These are phyloP conservation scores for Morpho deidamia DNA, from an alignment of 2,888 invertebrate genomes.

Conservation along the genomic window DNA sequence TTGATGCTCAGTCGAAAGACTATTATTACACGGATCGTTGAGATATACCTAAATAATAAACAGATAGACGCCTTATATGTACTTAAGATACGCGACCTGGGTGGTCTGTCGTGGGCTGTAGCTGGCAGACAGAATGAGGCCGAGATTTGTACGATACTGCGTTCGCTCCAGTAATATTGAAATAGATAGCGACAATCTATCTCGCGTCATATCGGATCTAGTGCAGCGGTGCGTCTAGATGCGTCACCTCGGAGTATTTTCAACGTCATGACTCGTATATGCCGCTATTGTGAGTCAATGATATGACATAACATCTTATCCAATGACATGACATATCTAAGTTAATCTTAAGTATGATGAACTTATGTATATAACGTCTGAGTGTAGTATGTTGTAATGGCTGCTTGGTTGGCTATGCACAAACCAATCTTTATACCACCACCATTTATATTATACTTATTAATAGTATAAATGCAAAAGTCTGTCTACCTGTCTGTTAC, in stretches of 20 bases:
- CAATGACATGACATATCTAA: too few species aligned
- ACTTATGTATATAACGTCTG: too few species aligned
- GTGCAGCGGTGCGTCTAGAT: constrained; percentile 60
- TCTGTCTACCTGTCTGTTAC: too few species aligned
- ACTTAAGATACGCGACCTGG: constrained; percentile 61
- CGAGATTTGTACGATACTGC: constrained; percentile 69
- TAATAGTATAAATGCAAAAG: too few species aligned
- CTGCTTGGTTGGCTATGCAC: too few species aligned
- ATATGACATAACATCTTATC: constrained; percentile 43
- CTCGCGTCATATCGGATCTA: constrained; percentile 65
- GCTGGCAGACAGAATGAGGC: constrained; percentile 58
- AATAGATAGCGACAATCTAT: constrained; percentile 70
- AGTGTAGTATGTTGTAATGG: too few species aligned
- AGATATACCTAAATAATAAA: constrained; percentile 50
- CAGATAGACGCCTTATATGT: constrained; percentile 59
- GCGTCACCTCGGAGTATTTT: constrained; percentile 53
- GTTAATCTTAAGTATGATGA: too few species aligned
- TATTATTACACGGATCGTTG: neutral
- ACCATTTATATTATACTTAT: too few species aligned
- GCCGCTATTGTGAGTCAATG: constrained; percentile 28
- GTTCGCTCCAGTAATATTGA: constrained; percentile 63
- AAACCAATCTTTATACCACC: too few species aligned
- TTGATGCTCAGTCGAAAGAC: too few species aligned
- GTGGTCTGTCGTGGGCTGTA: constrained; percentile 59
- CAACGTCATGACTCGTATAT: constrained; percentile 36